Conservation (phyloP, 2,797 vertebrate genomes). For the Microctenopoma steveboyesi region DNA sequence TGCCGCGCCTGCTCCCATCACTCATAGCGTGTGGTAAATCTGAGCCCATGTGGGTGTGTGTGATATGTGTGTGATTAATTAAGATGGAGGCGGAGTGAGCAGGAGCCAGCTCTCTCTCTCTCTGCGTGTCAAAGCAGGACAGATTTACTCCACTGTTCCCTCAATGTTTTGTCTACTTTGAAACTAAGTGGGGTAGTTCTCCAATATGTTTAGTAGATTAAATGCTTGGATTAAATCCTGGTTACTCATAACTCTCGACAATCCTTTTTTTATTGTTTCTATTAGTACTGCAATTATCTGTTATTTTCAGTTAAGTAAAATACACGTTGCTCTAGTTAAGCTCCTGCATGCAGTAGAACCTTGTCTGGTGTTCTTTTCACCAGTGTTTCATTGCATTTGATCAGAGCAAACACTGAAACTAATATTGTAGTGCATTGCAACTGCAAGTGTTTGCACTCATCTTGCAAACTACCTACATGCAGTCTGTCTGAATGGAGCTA, state of each 20-base stretch:
- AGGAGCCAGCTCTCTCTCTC: constrained; percentile 58
- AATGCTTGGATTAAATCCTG: neutral
- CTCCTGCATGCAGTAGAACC: too few species aligned
- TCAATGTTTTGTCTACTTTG: constrained; percentile 24
- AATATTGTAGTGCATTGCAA: neutral
- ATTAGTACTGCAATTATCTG: neutral
- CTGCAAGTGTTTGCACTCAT: neutral
- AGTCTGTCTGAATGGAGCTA: too few species aligned
- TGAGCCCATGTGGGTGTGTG: constrained; percentile 46
- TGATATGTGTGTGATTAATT: constrained; percentile 74
- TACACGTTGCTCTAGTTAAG: neutral
- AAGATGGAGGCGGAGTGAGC: constrained; percentile 66
- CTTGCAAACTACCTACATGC: neutral
- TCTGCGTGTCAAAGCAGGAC: constrained; percentile 65
- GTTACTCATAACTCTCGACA: neutral
- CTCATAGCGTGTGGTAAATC: constrained; percentile 70
- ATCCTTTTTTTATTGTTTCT: neutral
- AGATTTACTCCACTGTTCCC: constrained; percentile 63
- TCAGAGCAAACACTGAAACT: neutral
- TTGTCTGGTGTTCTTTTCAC: neutral
- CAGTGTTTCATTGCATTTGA: neutral
- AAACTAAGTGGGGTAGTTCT: neutral
- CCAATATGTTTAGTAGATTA: neutral
- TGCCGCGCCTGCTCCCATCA: constrained; percentile 75
- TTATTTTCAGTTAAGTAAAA: neutral